phyloP scores from a whole-genome alignment of 1,140 invertebrate genomes.

The Caenorhabditis latens region DNA sequence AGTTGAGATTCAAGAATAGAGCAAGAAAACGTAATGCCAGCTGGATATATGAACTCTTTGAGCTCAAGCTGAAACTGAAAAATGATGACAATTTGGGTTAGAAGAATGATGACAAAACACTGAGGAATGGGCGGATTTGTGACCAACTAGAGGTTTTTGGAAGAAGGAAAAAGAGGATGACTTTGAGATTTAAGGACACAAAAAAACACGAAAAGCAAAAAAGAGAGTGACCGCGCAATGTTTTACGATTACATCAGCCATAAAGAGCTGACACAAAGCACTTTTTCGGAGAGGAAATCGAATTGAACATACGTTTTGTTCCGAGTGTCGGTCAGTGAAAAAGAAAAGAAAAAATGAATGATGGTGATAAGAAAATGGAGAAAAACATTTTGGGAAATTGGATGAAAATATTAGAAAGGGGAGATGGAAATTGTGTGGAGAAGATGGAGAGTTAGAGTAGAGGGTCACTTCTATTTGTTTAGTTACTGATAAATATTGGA shows the following conservation, averaged over 20 bases:
- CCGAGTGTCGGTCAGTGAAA: background rate
- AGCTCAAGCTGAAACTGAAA: background rate
- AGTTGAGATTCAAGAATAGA: background rate
- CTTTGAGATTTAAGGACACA: background rate
- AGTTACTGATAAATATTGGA: background rate
- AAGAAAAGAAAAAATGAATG: background rate
- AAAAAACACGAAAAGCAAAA: background rate
- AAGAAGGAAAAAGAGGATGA: background rate
- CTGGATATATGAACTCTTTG: background rate
- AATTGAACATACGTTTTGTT: background rate
- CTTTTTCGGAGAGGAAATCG: background rate
- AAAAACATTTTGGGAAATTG: slow-evolving; percentile 3
- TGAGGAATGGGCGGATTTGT: background rate
- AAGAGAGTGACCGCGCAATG: slow-evolving; percentile 34
- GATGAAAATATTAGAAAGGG: slow-evolving; percentile 33
- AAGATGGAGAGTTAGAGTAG: background rate
- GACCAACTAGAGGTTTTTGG: background rate
- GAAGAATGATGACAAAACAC: slow-evolving; percentile 23
- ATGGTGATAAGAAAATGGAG: background rate
- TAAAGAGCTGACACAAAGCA: background rate
- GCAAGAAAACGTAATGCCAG: background rate
- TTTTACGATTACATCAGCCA: slow-evolving; percentile 47
- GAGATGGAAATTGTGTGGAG: background rate
- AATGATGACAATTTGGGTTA: slow-evolving; percentile 6
- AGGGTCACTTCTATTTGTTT: slow-evolving; percentile 28